phyloP scores from a whole-genome alignment of 2,113 vertebrate species.

The Thunnus thynnus region DNA sequence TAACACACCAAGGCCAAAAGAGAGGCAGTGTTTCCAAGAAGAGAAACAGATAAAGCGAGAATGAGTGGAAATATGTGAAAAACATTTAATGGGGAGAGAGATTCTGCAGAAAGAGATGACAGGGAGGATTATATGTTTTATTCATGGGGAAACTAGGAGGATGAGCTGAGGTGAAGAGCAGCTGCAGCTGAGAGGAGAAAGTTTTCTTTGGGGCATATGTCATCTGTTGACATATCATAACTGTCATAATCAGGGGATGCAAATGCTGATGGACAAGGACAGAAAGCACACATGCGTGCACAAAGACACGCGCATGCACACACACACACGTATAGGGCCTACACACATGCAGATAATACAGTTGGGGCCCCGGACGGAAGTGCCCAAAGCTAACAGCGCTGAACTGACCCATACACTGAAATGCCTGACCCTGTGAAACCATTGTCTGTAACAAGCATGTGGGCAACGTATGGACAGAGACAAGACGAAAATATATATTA shows the following conservation, averaged over 20 bases:
- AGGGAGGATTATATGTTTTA: background rate
- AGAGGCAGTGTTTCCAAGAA: constrained; percentile 3
- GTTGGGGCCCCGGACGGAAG: constrained; percentile 78
- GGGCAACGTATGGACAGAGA: constrained; percentile 27
- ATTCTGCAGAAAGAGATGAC: background rate
- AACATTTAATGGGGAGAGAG: background rate
- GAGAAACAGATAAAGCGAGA: constrained; percentile 23
- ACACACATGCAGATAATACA: constrained; percentile 71
- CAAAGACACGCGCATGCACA: constrained; percentile 33
- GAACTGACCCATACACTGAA: constrained; percentile 74
- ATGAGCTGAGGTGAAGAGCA: constrained; percentile 6
- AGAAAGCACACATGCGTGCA: constrained; percentile 56
- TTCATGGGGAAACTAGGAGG: background rate
- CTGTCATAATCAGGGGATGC: constrained; percentile 52
- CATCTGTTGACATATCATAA: constrained; percentile 69
- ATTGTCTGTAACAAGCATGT: constrained; percentile 69
- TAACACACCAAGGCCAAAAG: constrained; percentile 39
- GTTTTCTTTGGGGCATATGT: constrained; percentile 52
- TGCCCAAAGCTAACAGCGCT: constrained; percentile 73
- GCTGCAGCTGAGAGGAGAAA: constrained; percentile 13
- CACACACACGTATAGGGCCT: constrained; percentile 6
- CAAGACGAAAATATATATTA: constrained; percentile 47
- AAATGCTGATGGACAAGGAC: constrained; percentile 61
- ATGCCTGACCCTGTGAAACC: constrained; percentile 81
- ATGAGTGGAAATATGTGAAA: constrained; percentile 13